Evolutionary conservation across 2,888 invertebrate species (phyloP).

Genomic region (Willowsia nigromaculata): DNA sequence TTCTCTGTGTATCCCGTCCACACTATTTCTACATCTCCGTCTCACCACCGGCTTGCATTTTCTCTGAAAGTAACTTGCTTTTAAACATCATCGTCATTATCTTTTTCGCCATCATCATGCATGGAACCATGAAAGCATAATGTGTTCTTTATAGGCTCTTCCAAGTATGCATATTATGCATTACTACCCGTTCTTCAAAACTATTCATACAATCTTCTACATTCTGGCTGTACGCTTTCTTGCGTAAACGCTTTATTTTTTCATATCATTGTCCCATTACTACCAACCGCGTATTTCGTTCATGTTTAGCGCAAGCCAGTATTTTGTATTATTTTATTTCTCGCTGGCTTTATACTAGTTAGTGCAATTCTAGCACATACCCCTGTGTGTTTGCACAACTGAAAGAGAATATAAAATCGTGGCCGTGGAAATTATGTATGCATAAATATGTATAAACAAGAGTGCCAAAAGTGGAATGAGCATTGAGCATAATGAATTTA

Average conservation of each 20-base stretch:
- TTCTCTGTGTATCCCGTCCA: neutral
- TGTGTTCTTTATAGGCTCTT: neutral
- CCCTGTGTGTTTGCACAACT: neutral
- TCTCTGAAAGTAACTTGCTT: neutral
- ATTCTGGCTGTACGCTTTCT: neutral
- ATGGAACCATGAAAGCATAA: slow-evolving; percentile 26
- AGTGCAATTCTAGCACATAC: neutral
- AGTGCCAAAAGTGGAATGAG: slow-evolving; percentile 29
- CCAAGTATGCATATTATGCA: neutral
- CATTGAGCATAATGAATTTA: slow-evolving; percentile 17
- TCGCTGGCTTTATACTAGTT: neutral
- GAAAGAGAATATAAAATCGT: slow-evolving; percentile 2
- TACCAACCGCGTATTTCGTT: too few relatives aligned
- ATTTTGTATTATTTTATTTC: neutral
- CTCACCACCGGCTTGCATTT: neutral
- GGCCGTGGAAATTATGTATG: slow-evolving; percentile 6
- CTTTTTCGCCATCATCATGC: neutral
- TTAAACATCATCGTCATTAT: neutral
- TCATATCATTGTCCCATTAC: neutral
- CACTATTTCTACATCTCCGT: neutral
- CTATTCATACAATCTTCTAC: neutral
- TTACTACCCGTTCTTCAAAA: neutral
- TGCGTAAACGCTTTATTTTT: slow-evolving; percentile 22
- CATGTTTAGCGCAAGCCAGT: too few relatives aligned
- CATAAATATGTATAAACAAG: slow-evolving; percentile 1